These are phyloP conservation scores for Cephalophus harveyi DNA, from an alignment of 2,113 vertebrate genomes.

Conservation along the genomic window DNA sequence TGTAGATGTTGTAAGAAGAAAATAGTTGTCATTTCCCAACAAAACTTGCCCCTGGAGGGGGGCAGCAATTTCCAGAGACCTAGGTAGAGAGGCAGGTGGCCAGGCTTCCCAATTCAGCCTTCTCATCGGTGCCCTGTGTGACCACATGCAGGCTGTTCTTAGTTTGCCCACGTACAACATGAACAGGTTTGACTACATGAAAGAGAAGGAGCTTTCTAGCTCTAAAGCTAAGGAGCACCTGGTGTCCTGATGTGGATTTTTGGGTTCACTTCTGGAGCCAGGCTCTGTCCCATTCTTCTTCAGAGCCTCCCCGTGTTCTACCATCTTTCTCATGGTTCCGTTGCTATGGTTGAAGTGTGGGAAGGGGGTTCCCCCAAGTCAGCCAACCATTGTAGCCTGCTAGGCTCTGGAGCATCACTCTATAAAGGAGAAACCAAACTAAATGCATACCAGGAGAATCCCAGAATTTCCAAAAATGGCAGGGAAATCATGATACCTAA, in stretches of 20 bases:
- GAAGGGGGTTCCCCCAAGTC: not conserved
- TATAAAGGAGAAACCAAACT: conserved; percentile 46
- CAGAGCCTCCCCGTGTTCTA: not conserved
- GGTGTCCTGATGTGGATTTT: not conserved
- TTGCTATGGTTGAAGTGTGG: not conserved
- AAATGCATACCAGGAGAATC: conserved; percentile 31
- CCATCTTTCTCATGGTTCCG: not conserved
- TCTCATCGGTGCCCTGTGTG: not conserved
- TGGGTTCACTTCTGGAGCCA: not conserved
- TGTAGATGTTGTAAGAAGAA: not conserved
- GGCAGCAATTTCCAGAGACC: not conserved
- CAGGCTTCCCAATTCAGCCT: not conserved
- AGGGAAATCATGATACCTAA: conserved; percentile 40
- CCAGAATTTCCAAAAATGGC: not conserved
- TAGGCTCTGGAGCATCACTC: not conserved
- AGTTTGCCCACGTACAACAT: not conserved
- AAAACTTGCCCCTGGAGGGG: not conserved
- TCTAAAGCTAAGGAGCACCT: not conserved
- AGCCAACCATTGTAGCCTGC: not conserved
- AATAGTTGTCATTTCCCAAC: not conserved
- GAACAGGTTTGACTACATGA: not conserved
- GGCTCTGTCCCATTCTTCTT: not conserved
- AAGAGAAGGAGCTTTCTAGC: not conserved
- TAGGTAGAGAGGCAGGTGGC: not conserved
- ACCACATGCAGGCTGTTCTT: not conserved